Evolutionary conservation across 2,888 invertebrate genomes (phyloP), one percentile per base, ranked within the genome.

Genomic region (Sycophila texana): DNA sequence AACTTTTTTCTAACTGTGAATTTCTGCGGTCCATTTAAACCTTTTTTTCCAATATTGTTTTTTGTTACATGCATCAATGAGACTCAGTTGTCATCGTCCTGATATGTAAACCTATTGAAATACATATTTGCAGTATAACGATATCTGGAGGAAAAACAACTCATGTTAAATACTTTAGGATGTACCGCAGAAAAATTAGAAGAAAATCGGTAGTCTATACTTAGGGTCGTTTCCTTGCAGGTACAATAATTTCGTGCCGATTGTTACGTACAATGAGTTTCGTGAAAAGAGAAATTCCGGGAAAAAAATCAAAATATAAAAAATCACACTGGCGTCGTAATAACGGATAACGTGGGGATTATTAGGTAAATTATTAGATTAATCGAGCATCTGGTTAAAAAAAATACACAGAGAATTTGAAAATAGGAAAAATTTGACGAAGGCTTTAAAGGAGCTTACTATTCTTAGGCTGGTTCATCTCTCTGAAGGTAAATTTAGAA

Each of bases 181-280:
- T 26, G 1, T 26, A 26, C 26, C 26, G 26, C 3, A 26, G 2
- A 26, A 26, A 39, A 39, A 2, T 39, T 39, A 39, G 4, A 39
- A 39, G 7, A 39, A 39, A 39, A 39, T 39, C 39, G 4, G 39
- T 39, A 7, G 3, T 5, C 0, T 39, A 39, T 7, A 39, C 7
- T 39, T 7, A 4, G 7, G 7, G 39, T 4, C 4, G 39, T 39
- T 39, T 39, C 7, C 39, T 39, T 39, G 7, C 39, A 26, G 70
- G 70, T 76, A 76, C 76, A 76, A 76, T 76, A 63, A 70, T 70
- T 63, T 74, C 63, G 49, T 58, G 70, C 70, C 51, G 30, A 71
- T 57, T 70, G 55, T 63, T 61, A 22, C 26, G 61, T 68, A 66
- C 58, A 57, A 51, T 71, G 66, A 66, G 66, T 68, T 68, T 60